Base-by-base conservation (phyloP, 2,888 invertebrate species). In the Drosophila imparisetae region DNA sequence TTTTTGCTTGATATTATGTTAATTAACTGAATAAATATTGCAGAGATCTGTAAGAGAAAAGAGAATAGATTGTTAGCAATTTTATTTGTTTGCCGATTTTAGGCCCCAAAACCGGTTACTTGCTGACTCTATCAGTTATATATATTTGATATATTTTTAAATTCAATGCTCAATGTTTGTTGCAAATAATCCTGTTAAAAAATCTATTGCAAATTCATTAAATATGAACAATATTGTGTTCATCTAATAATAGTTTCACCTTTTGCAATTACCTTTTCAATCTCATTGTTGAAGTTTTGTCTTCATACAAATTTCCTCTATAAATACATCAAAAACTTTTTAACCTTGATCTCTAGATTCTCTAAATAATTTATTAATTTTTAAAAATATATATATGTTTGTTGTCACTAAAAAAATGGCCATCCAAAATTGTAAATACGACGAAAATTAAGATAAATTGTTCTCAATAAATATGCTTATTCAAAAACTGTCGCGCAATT, bases 391-490 rank as follows among this genome's bases (percentile, higher is more conserved):
- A 29, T 50, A 61, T 29, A 36, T n/a, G n/a, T 29, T 29, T 27
- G 49, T 50, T 49, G 68, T 50, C 34, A 50, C 52, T 40, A 38
- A 27, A 54, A 70, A 77, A 75, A 70, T 49, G 57, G 77, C 59
- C 62, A 58, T 71, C 32, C 66, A 80, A 88, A 82, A 29, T 36
- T 68, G 36, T 59, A 58, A 72, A 54, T 62, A 45, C 40, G 62
- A 52, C 54, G 65, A 34, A 27, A 50, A 62, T 24, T 65, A 45
- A 32, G 36, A 63, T 30, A 58, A 57, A 60, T 57, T 30, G 21
- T 59, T 58, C 2, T 62, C 30, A 24, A 48, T 54, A 68, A 48
- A 62, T 70, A 49, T 45, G 32, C 29, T 40, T 27, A 64, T 62
- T 53, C 8, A 49, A 72, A 72, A 62, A 45, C n/a, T 48, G 50